Evolutionary conservation across 2,113 vertebrate genomes (phyloP).

Genomic region (Piaya cayana): DNA sequence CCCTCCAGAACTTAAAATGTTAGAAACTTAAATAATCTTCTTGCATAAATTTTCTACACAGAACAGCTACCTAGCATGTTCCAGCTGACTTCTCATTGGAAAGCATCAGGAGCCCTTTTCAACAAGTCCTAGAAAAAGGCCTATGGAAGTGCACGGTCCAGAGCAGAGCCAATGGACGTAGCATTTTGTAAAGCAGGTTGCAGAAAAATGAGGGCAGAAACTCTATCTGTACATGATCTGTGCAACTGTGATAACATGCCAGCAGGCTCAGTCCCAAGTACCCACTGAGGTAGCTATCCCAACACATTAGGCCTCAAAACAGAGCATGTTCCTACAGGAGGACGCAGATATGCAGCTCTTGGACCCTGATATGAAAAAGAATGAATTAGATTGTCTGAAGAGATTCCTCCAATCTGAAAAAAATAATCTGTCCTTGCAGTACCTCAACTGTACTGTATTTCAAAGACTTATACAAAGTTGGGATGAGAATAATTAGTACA

Average conservation of each 20-base stretch:
- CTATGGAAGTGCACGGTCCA: not conserved
- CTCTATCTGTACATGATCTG: no score
- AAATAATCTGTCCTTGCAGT: not conserved
- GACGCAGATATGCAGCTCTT: not conserved
- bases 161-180: not conserved
- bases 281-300: not conserved
- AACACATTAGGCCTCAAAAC: not conserved
- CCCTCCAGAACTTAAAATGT: not conserved
- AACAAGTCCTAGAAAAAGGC: not conserved
- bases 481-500: not conserved
- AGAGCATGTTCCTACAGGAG: fast-evolving
- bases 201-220: not conserved
- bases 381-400: not conserved
- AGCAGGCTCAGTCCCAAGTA: not conserved
- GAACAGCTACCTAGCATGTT: not conserved
- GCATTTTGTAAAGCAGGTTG: not conserved
- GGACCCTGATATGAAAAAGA: not conserved
- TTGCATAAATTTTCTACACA: not conserved
- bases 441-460: not conserved
- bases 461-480: not conserved
- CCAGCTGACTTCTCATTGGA: not conserved
- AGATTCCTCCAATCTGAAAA: not conserved
- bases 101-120: not conserved
- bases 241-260: fast-evolving
- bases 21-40: not conserved